These are phyloP conservation scores for Brachionichthys hirsutus DNA, from an alignment of 2,113 vertebrate genomes.

Conservation along the genomic window DNA sequence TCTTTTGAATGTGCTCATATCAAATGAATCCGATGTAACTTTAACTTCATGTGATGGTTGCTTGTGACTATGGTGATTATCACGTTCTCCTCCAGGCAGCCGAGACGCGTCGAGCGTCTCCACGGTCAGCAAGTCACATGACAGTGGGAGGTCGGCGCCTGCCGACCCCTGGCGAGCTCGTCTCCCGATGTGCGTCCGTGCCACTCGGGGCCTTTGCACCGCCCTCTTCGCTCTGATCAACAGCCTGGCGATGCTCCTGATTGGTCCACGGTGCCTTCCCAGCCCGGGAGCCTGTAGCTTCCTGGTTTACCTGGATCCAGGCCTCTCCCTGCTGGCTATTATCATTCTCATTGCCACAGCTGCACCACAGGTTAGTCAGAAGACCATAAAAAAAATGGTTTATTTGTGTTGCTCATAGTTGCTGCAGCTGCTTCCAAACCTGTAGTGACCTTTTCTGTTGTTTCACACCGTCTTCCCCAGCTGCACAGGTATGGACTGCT, in stretches of 20 bases:
- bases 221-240: constrained; percentile 66
- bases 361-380: constrained; percentile 56
- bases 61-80: not conserved
- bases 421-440: not conserved
- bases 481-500: constrained; percentile 64
- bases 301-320: constrained; percentile 73
- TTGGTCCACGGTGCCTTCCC: constrained; percentile 27
- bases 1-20: not conserved
- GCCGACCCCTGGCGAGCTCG: not conserved
- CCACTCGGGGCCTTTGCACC: constrained; percentile 52
- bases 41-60: not conserved
- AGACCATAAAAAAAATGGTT: too few species aligned
- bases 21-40: not conserved
- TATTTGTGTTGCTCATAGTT: not conserved
- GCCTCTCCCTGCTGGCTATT: constrained; percentile 67
- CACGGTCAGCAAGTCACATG: not conserved
- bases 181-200: not conserved
- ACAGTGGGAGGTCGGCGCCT: not conserved
- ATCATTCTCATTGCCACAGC: constrained; percentile 50
- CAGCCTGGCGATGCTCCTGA: constrained; percentile 62
- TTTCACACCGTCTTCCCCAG: constrained; percentile 39
- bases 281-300: constrained; percentile 42
- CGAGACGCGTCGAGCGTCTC: not conserved
- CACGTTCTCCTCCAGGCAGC: constrained; percentile 24
- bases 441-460: not conserved